Percentiles rank a stretch among this genome's conserved stretches.
Conservation (phyloP, 1,140 invertebrate genomes). For the Tetramorium simillimum region DNA sequence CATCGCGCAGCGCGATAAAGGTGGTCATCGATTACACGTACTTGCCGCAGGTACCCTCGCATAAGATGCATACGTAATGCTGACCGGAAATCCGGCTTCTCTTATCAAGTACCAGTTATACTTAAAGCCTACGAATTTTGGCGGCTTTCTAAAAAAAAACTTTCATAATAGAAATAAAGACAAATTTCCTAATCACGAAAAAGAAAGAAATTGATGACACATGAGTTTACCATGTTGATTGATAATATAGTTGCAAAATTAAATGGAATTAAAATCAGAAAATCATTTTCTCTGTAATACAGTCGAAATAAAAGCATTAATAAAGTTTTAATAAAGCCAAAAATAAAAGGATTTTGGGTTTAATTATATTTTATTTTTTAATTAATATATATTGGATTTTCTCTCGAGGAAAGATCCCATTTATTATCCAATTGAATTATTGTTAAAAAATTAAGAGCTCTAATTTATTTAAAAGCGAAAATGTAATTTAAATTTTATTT, state of each 20-base stretch:
- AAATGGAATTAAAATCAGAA: neutral
- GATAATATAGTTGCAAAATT: neutral
- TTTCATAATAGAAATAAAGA: neutral
- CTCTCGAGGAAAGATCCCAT: neutral
- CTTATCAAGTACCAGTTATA: neutral
- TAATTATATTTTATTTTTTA: too few species aligned
- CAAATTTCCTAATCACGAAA: too few species aligned
- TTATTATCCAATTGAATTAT: neutral
- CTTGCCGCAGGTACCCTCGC: neutral
- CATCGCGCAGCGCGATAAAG: constrained; percentile 8
- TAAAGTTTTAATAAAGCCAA: too few species aligned
- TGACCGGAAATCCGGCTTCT: neutral
- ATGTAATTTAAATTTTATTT: neutral
- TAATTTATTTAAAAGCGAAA: neutral
- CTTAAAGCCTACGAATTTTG: neutral
- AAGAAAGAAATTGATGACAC: neutral
- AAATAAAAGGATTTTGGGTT: too few species aligned
- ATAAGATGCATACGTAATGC: constrained; percentile 41
- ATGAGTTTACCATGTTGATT: neutral
- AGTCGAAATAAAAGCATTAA: too few species aligned
- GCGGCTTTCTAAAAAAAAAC: neutral
- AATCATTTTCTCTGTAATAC: neutral
- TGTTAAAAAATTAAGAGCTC: neutral
- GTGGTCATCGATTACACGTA: constrained; percentile 35
- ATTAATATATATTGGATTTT: too few species aligned